A percentile compares a stretch with the other conserved stretches of the same genome.
Evolutionary conservation across 2,888 invertebrate genomes (phyloP).

Genomic region (Lithophane ornitopus): DNA sequence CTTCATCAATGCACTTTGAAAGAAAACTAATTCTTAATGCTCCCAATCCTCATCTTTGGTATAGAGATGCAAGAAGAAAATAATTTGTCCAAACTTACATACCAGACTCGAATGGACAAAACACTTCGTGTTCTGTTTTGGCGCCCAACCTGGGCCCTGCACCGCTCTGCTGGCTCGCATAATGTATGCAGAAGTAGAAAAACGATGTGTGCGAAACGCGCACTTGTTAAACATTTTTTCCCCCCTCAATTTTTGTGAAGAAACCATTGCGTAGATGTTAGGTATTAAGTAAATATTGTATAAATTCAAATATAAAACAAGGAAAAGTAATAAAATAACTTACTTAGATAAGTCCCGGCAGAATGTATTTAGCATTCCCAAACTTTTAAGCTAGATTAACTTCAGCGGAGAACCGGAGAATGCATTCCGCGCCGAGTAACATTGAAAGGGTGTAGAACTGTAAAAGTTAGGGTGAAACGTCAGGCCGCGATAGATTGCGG

Average conservation of each 20-base stretch:
- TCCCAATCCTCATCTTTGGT: neutral
- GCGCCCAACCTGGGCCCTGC: neutral
- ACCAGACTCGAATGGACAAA: neutral
- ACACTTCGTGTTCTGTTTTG: neutral
- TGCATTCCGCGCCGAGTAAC: neutral
- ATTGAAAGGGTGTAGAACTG: conserved; percentile 6
- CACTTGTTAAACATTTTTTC: neutral
- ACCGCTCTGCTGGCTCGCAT: neutral
- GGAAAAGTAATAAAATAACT: no score
- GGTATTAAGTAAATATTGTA: neutral
- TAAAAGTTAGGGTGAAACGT: conserved; percentile 23
- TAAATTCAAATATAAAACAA: neutral
- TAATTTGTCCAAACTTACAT: neutral
- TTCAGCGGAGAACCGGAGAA: neutral
- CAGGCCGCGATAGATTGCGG: conserved; percentile 6
- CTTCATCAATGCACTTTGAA: neutral
- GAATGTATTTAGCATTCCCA: neutral
- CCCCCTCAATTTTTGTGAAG: neutral
- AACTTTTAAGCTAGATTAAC: conserved; percentile 9
- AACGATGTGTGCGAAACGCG: neutral
- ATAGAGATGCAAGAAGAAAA: neutral
- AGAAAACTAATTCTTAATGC: neutral
- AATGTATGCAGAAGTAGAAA: neutral
- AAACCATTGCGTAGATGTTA: neutral
- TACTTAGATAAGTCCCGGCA: neutral